phyloP scores from a whole-genome alignment of 2,113 vertebrate species.

The Proterorhinus semilunaris region DNA sequence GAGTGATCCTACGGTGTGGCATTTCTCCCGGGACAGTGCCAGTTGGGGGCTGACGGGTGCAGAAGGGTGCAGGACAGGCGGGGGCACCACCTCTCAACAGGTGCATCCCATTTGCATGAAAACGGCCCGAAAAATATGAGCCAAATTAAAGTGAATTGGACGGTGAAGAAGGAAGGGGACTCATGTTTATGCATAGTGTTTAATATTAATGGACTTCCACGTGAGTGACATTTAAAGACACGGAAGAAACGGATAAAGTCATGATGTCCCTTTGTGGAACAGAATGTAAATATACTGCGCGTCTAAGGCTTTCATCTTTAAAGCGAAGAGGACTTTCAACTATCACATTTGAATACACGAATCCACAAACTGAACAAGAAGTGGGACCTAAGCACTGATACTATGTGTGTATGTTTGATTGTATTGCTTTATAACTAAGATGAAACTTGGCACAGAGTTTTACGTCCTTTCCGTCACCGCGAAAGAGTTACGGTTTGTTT shows the following conservation, averaged over 20 bases:
- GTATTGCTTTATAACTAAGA: too few relatives aligned
- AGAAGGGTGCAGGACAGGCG: conserved; percentile 3
- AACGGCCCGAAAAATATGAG: neutral
- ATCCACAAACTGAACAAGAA: too few relatives aligned
- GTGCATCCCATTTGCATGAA: neutral
- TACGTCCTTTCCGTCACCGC: too few relatives aligned
- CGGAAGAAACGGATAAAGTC: neutral
- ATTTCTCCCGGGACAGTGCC: neutral
- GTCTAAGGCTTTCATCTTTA: neutral
- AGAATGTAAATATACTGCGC: neutral
- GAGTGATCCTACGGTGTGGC: neutral
- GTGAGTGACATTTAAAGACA: conserved; percentile 9
- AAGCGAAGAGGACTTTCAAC: neutral
- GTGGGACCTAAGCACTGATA: too few relatives aligned
- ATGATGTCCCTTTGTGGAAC: neutral
- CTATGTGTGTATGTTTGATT: too few relatives aligned
- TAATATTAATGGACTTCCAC: neutral
- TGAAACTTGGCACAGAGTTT: too few relatives aligned
- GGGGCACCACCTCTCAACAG: conserved; percentile 10
- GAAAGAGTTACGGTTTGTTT: too few relatives aligned
- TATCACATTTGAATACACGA: too few relatives aligned
- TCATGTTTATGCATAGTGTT: conserved; percentile 4
- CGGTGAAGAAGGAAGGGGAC: neutral
- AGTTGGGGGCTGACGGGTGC: neutral
- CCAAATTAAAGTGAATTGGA: neutral